A percentile compares a stretch with the other conserved stretches of the same genome.
phyloP scores from a whole-genome alignment of 2,888 invertebrate genomes.

The Microctonus hyperodae region DNA sequence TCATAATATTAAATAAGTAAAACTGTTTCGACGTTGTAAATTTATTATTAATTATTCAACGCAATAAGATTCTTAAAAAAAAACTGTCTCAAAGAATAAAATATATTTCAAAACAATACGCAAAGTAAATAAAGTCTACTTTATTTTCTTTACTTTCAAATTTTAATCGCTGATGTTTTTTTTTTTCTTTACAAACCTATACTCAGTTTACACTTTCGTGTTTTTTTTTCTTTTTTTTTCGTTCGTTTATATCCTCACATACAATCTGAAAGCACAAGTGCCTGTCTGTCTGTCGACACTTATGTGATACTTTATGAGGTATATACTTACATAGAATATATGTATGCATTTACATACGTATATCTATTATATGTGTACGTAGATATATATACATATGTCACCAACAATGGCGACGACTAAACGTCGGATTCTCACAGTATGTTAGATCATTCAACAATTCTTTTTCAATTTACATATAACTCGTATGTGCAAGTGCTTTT shows the following conservation, averaged over 20 bases:
- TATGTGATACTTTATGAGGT: slow-evolving; percentile 33
- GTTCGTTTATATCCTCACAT: slow-evolving; percentile 3
- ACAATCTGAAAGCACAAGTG: slow-evolving; percentile 2
- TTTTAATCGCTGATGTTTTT: too few species aligned
- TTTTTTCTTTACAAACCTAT: not conserved
- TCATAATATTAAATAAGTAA: not conserved
- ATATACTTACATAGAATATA: slow-evolving; percentile 16
- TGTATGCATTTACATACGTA: not conserved
- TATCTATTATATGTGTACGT: not conserved
- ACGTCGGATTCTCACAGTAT: slow-evolving; percentile 33
- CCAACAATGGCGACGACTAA: slow-evolving; percentile 16
- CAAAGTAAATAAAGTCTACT: too few species aligned
- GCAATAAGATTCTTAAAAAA: too few species aligned
- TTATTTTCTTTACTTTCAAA: too few species aligned
- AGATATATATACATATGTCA: too few species aligned
- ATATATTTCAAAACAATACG: too few species aligned
- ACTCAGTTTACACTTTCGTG: not conserved
- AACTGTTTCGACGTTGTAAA: too few species aligned
- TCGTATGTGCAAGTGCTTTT: slow-evolving; percentile 13
- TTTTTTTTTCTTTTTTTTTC: not conserved
- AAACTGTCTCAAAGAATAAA: too few species aligned
- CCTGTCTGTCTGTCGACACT: slow-evolving; percentile 18
- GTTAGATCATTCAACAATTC: slow-evolving; percentile 37
- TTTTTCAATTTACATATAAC: slow-evolving; percentile 33
- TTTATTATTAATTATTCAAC: too few species aligned